Evolutionary conservation across 2,888 invertebrate species (phyloP), one percentile per base, ranked within the genome.

Genomic region (Lapara coniferarum): DNA sequence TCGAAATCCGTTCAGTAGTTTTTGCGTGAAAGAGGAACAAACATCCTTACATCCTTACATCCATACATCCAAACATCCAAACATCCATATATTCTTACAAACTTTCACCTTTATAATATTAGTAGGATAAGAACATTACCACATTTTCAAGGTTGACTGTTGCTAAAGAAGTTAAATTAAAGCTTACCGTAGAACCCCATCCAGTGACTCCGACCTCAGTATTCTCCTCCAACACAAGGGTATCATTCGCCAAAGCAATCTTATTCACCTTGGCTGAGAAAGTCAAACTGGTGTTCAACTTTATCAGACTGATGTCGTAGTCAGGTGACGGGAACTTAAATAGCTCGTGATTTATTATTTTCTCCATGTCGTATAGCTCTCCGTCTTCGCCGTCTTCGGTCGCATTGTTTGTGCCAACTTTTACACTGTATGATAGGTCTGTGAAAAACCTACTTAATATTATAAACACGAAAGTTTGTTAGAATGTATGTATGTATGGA

Each of bases 131-230:
- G 25, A 25, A 25, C 1, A 25, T 25, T 1, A 25, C 25, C 25
- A 25, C 25, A 25, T 25, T 25, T 25, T n/a, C n/a, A n/a, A n/a
- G n/a, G n/a, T n/a, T n/a, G n/a, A n/a, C n/a, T n/a, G n/a, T n/a
- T n/a, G 6, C 10, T 12, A n/a, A 49, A 52, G 7, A 55, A 25
- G 25, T 25, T 1, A 2, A 25, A 25, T 25, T 25, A 25, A 25
- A 25, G 67, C 75, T 74, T 70, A 83, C 82, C 44, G 73, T 80
- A 2, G 66, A 72, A 0, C 82, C 82, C 82, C 82, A 83, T 10
- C 82, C 82, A 6, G 82, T 79, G 0, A 76, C 66, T 69, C 80
- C 76, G 10, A 82, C 46, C 44, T 58, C 25, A 0, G 63, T 72
- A 0, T 75, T 73, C 4, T 57, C 74, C 13, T 49, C 71, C 55